Conservation (phyloP, 1,140 invertebrate species). For the Tenebrio molitor region DNA sequence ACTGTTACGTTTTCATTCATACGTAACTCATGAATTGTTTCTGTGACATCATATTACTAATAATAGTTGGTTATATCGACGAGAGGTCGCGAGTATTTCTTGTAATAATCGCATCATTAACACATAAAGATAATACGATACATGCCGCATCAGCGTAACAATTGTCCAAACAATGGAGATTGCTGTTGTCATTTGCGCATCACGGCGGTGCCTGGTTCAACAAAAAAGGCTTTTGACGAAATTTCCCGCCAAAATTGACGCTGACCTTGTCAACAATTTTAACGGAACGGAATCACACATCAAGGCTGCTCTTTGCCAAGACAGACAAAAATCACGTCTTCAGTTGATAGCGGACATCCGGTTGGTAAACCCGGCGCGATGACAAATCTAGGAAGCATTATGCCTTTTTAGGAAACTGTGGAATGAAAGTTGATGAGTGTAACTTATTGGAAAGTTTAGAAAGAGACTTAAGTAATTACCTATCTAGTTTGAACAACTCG, state of each 20-base stretch:
- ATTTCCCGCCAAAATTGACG: too few species aligned
- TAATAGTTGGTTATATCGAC: conserved; percentile 44
- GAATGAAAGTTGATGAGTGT: background rate
- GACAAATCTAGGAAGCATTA: background rate
- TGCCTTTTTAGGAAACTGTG: background rate
- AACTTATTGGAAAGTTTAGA: too few species aligned
- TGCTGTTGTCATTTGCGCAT: too few species aligned
- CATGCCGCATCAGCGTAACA: conserved; percentile 6
- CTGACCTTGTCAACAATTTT: background rate
- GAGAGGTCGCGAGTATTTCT: conserved; percentile 29
- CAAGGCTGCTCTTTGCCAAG: too few species aligned
- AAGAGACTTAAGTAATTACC: too few species aligned
- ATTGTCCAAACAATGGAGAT: background rate
- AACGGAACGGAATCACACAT: background rate
- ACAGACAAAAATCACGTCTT: background rate
- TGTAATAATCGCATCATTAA: conserved; percentile 29
- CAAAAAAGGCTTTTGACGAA: too few species aligned
- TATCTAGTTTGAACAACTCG: too few species aligned
- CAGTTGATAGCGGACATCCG: background rate
- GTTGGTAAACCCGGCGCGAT: background rate
- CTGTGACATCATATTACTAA: conserved; percentile 39
- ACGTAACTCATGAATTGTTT: conserved; percentile 43
- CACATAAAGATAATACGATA: conserved; percentile 19
- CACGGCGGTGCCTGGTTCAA: too few species aligned
- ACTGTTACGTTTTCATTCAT: conserved; percentile 44